phyloP scores from a whole-genome alignment of 2,113 vertebrate species.

The Lethenteron reissneri region DNA sequence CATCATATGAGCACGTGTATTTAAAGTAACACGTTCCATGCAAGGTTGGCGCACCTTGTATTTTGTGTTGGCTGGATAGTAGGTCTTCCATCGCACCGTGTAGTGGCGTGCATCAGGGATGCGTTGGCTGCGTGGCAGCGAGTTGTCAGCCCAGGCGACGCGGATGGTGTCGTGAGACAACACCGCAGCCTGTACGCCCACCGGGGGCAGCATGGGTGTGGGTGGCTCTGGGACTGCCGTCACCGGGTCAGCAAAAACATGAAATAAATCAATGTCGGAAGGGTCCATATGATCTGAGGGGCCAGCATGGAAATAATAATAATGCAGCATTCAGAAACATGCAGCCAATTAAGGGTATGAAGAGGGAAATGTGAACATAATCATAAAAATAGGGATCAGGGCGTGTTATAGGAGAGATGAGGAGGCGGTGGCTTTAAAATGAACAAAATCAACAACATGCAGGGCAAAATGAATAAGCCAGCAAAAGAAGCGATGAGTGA shows the following conservation, averaged over 20 bases:
- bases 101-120: constrained; percentile 84
- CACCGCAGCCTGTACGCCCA: constrained; percentile 91
- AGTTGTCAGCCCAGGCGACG: constrained; percentile 96
- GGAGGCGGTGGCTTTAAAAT: no score
- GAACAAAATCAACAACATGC: no score
- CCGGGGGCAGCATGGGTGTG: constrained; percentile 92
- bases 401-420: no score
- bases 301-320: no score
- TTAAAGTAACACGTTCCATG: no score
- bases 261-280: constrained; percentile 92
- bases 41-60: constrained; percentile 43
- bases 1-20: no score
- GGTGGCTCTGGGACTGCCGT: constrained; percentile 94
- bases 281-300: constrained; percentile 43
- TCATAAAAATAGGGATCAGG: no score
- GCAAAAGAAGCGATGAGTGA: no score
- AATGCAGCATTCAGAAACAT: no score
- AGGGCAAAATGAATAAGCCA: no score
- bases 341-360: no score
- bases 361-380: no score
- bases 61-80: constrained; percentile 94
- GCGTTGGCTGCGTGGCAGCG: constrained; percentile 92
- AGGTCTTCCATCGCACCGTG: constrained; percentile 93
- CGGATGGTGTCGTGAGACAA: constrained; percentile 81
- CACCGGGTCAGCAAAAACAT: constrained; percentile 92